phyloP scores from a whole-genome alignment of 2,113 vertebrate genomes.

The Aspidoscelis tigris region DNA sequence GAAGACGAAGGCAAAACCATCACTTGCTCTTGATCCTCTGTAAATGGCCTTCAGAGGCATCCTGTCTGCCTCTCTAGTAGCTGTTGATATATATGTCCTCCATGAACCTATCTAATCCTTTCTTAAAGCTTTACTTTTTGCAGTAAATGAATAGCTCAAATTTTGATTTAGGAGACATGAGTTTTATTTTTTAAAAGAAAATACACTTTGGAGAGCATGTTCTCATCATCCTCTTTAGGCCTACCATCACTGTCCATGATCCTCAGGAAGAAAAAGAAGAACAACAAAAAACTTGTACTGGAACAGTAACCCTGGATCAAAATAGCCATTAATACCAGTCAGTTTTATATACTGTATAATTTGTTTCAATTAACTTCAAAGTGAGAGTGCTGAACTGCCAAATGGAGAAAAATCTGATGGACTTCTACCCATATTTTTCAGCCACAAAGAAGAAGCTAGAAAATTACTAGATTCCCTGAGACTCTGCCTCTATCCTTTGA shows the following conservation, averaged over 20 bases:
- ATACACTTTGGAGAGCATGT: neutral
- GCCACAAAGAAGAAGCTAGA: neutral
- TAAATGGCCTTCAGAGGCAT: too few relatives aligned
- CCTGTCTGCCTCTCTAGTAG: too few relatives aligned
- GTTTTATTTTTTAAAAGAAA: neutral
- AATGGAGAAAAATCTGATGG: neutral
- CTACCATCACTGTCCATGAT: too few relatives aligned
- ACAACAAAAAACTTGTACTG: neutral
- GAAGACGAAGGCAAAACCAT: too few relatives aligned
- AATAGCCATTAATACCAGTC: neutral
- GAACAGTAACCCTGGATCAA: too few relatives aligned
- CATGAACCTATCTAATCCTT: too few relatives aligned
- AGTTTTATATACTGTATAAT: neutral
- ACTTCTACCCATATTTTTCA: neutral
- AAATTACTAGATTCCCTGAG: neutral
- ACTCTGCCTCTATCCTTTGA: neutral
- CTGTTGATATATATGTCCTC: too few relatives aligned
- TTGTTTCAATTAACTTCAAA: neutral
- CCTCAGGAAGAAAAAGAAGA: neutral
- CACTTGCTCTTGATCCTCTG: too few relatives aligned
- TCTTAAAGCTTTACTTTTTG: too few relatives aligned
- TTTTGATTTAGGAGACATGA: neutral
- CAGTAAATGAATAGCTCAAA: neutral
- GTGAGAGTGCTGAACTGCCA: neutral
- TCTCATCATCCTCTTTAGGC: neutral